These are phyloP conservation scores for Himalopsyche tibetana DNA, from an alignment of 2,888 invertebrate species.

Conservation along the genomic window DNA sequence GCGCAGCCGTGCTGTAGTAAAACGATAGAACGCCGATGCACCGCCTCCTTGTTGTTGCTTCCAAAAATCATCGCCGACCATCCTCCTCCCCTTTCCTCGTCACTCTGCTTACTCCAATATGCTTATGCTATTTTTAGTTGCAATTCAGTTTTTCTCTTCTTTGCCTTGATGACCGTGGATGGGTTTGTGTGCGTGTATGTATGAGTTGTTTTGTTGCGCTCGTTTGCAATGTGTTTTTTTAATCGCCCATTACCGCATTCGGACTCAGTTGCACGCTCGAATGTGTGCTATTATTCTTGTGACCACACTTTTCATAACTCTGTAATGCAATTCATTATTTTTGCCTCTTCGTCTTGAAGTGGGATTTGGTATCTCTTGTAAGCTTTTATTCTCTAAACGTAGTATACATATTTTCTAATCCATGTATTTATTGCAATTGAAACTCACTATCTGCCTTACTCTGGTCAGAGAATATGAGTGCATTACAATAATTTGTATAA, in stretches of 20 bases:
- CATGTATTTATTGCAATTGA: too few species aligned
- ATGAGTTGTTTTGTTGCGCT: slow-evolving; percentile 38
- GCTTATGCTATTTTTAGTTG: slow-evolving; percentile 63
- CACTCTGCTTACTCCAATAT: neutral
- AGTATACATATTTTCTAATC: too few species aligned
- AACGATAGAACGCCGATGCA: slow-evolving; percentile 47
- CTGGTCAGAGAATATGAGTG: too few species aligned
- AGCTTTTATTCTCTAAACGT: too few species aligned
- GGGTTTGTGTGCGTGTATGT: slow-evolving; percentile 48
- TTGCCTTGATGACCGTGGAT: slow-evolving; percentile 46
- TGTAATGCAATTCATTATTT: too few species aligned
- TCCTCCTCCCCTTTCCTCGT: slow-evolving; percentile 46
- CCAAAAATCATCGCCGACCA: slow-evolving; percentile 43
- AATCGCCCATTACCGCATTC: slow-evolving; percentile 11
- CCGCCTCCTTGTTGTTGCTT: slow-evolving; percentile 45
- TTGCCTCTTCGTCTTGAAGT: too few species aligned
- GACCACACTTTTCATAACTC: neutral
- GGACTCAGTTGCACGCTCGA: slow-evolving; percentile 48
- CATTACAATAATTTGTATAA: too few species aligned
- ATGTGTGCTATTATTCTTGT: slow-evolving; percentile 31
- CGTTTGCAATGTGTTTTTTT: slow-evolving; percentile 52
- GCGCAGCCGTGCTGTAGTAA: slow-evolving; percentile 67
- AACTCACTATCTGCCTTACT: too few species aligned
- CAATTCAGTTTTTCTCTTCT: slow-evolving; percentile 59
- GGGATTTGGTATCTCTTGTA: too few species aligned